Evolutionary conservation across 2,797 vertebrate species (phyloP), one percentile per base, ranked within the genome.

Genomic region (Mastacembelus armatus): DNA sequence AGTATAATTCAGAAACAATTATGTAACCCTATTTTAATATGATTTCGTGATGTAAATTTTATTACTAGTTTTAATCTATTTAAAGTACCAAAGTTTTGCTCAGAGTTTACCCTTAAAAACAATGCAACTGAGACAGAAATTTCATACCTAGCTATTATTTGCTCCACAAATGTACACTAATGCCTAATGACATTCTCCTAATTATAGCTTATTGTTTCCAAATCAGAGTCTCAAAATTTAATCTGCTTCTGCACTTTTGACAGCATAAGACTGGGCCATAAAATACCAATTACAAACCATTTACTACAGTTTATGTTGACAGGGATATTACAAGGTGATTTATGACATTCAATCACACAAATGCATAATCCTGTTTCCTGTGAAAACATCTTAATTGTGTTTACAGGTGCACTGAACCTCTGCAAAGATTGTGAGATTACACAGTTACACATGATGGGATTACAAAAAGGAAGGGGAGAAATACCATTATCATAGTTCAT

Each of bases 301-400:
- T 84, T 77, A 66, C 66, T 74, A 67, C 62, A 69, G 58, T 82
- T 78, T 70, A 52, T 18, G 57, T 60, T 77, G 81, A 89, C 73
- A 71, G 70, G 59, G 50, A 66, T 64, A 82, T 82, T 68, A 77
- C 51, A 14, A 66, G 58, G 42, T 79, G 83, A 88, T 89, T 85
- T 78, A 85, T 71, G 81, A 76, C 81, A 81, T 83, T 77, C 78
- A 85, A 51, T 85, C 78, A 83, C 38, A 76, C 39, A 65, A 64
- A 81, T 10, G 27, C 40, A 64, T 80, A 87, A 86, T 88, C 86
- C 59, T 45, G 71, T 81, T 88, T 80, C 66, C 78, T 61, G 70
- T 69, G 61, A 77, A 83, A 74, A 78, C 67, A 59, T 76, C 63
- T 77, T 80, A 68, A 85, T 81, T 84, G 72, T 79, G 71, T 75